phyloP scores from a whole-genome alignment of 2,888 invertebrate genomes.

The Argyresthia albistria region DNA sequence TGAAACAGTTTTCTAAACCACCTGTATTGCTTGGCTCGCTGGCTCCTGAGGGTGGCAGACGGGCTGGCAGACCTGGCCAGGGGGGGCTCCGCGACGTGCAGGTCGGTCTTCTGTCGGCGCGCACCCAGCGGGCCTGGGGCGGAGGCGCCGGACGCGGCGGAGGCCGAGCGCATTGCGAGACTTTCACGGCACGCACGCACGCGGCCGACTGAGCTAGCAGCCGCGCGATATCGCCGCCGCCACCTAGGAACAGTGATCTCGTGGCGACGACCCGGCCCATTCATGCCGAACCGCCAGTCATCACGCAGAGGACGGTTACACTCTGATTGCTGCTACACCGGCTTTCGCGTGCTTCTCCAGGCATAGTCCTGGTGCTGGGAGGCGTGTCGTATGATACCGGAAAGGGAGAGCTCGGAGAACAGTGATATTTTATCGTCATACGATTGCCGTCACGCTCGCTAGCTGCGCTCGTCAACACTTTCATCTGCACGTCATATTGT shows the following conservation, averaged over 20 bases:
- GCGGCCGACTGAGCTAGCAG: slow-evolving; percentile 38
- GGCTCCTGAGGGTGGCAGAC: slow-evolving; percentile 69
- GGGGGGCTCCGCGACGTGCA: slow-evolving; percentile 56
- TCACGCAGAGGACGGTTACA: slow-evolving; percentile 53
- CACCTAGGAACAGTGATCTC: slow-evolving; percentile 45
- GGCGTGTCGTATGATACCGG: slow-evolving; percentile 46
- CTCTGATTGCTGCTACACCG: slow-evolving; percentile 27
- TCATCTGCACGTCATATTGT: slow-evolving; percentile 58
- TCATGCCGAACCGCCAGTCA: slow-evolving; percentile 59
- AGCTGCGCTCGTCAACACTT: slow-evolving; percentile 38
- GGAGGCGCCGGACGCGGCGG: slow-evolving; percentile 12
- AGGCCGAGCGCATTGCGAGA: slow-evolving; percentile 52
- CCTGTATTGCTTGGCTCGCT: slow-evolving; percentile 67
- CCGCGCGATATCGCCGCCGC: slow-evolving; percentile 21
- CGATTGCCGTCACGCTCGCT: slow-evolving; percentile 44
- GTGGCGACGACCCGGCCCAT: slow-evolving; percentile 61
- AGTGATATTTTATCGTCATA: slow-evolving; percentile 39
- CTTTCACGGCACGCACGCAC: slow-evolving; percentile 68
- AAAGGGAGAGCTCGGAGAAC: slow-evolving; percentile 39
- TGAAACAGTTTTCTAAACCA: slow-evolving; percentile 20
- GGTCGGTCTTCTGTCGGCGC: slow-evolving; percentile 71
- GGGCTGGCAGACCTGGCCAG: slow-evolving; percentile 51
- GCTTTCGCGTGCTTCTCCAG: too few relatives aligned
- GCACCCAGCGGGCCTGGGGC: slow-evolving; percentile 44
- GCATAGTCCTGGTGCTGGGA: slow-evolving; percentile 23